Percentiles rank a stretch among this genome's conserved stretches.
Conservation (phyloP, 2,113 vertebrate genomes). For the Mastomys natalensis region DNA sequence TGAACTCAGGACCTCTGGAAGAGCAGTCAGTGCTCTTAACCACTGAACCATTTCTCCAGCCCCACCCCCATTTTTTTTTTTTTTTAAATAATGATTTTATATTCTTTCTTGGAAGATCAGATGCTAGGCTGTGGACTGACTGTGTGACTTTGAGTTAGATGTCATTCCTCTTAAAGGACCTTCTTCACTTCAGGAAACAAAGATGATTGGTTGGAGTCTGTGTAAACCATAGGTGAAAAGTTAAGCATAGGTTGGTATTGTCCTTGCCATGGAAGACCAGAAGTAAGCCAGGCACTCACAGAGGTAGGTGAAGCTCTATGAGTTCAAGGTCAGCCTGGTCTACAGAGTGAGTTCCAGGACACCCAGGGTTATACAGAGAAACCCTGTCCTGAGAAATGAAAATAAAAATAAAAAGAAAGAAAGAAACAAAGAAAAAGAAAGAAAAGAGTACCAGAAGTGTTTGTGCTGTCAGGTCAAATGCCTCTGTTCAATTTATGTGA, state of each 20-base stretch:
- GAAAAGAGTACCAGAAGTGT: slow-evolving; percentile 58
- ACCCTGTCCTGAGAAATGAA: background rate
- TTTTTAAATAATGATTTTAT: background rate
- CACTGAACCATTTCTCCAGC: background rate
- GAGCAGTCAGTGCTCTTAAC: too few relatives aligned
- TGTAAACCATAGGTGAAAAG: slow-evolving; percentile 52
- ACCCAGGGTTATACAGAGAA: background rate
- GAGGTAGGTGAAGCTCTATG: background rate
- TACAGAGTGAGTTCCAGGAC: background rate
- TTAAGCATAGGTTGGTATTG: slow-evolving; percentile 52
- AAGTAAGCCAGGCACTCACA: background rate
- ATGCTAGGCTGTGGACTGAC: slow-evolving; percentile 42
- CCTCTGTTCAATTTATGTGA: slow-evolving; percentile 80
- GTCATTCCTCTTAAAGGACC: slow-evolving; percentile 19
- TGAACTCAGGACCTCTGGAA: too few relatives aligned
- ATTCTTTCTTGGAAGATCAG: slow-evolving; percentile 58
- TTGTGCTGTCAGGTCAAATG: slow-evolving; percentile 72
- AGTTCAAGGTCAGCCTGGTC: background rate
- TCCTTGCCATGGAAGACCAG: slow-evolving; percentile 67
- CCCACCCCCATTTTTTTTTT: background rate
- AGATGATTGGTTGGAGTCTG: slow-evolving; percentile 35
- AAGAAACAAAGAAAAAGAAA: background rate
- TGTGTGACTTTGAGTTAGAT: slow-evolving; percentile 51
- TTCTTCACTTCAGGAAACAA: slow-evolving; percentile 58
- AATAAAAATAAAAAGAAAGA: background rate